Conservation (phyloP, 2,888 invertebrate genomes). For the Heliconius hortense region DNA sequence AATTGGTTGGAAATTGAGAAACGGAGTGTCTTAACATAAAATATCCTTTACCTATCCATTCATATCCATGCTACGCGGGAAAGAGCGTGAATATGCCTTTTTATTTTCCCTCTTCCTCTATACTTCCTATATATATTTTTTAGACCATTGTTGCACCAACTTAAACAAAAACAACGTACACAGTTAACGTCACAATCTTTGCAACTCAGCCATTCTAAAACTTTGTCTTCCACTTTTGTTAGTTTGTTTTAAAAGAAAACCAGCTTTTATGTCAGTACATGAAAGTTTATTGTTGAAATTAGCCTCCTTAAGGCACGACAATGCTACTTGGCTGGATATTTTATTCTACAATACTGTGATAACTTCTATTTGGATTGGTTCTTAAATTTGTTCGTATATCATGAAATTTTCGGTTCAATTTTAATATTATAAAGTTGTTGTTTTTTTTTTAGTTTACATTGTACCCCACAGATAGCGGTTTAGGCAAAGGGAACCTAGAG, state of each 20-base stretch:
- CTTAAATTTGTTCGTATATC: neutral
- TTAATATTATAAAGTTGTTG: neutral
- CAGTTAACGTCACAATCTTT: conserved; percentile 28
- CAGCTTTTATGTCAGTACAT: conserved; percentile 34
- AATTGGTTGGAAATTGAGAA: neutral
- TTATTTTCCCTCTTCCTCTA: neutral
- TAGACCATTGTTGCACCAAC: neutral
- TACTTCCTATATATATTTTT: neutral
- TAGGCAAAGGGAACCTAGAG: too few species aligned
- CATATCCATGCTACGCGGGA: too few species aligned
- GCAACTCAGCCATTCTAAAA: conserved; percentile 31
- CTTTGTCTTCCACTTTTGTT: conserved; percentile 36
- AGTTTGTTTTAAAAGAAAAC: conserved; percentile 39
- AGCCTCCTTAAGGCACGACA: conserved; percentile 36
- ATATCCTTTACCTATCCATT: too few species aligned
- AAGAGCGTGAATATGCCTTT: neutral
- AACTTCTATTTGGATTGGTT: neutral
- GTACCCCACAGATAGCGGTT: too few species aligned
- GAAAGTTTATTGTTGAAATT: conserved; percentile 36
- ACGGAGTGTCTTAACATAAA: too few species aligned
- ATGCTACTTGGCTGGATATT: conserved; percentile 15
- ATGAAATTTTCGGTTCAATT: neutral
- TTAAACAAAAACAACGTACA: conserved; percentile 24
- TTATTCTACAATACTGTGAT: neutral
- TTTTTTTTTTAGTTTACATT: too few species aligned